Evolutionary conservation across 1,140 invertebrate species (phyloP), one percentile per base, ranked within the genome.

Genomic region (Bombus superbus): DNA sequence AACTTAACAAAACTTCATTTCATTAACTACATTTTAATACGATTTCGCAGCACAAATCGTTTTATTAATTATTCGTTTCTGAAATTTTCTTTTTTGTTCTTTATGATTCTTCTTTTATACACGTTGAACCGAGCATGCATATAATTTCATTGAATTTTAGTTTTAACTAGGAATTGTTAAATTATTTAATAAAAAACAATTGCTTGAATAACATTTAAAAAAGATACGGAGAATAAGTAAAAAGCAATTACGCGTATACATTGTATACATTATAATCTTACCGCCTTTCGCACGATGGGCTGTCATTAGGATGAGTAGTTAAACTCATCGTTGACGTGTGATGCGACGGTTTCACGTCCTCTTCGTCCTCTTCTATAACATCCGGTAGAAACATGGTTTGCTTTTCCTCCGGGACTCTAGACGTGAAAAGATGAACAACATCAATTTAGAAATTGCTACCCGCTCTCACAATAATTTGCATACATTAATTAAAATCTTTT

Each of bases 401-500:
- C 82, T 96, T 96, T n/a, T 96, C 96, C 89, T 96, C 96, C 5
- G 96, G 96, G n/a, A 96, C 96, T 69, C 96, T 96, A 90, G 74
- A 64, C 11, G 53, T 28, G 13, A 59, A 44, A 28, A 25, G 25
- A 28, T 11, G 28, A 64, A 22, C 44, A 64, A 22, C 44, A 53
- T 28, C 11, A 2, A 32, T 6, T 44, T 22, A 4, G 13, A 80
- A 69, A 38, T 32, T 32, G 32, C 22, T 53, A 66, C 18, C 38
- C 22, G 1, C 9, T 66, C 15, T 1, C 13, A 28, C 28, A 22
- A 42, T 3, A 28, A 57, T 35, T 75, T 25, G 0, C 1, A 13
- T 5, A 18, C 11, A 40, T 57, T 57, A 28, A 38, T 38, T n/a
- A 10, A 15, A 35, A n/a, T 32, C 22, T 3, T 25, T 40, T 47